Evolutionary conservation across 1,140 invertebrate species (phyloP), one percentile per base, ranked within the genome.

Genomic region (Ips nitidus): DNA sequence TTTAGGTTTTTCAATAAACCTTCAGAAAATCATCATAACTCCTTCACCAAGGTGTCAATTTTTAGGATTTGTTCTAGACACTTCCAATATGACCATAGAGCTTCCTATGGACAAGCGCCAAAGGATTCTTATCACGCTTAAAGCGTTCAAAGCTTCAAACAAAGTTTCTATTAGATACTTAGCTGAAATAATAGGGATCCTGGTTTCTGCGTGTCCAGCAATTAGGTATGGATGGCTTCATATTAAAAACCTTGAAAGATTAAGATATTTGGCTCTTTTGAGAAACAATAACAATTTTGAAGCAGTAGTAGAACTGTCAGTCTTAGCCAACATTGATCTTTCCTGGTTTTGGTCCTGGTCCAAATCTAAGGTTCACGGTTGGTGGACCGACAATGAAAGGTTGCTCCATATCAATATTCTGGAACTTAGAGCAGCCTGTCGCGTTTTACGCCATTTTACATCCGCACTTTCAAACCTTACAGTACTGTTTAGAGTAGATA

Each of bases 351-450:
- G n/a, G n/a, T n/a, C n/a, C n/a, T n/a, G n/a, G n/a, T n/a, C n/a
- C 22, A 22, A 22, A 22, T 22, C 22, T 22, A 22, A 22, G 22
- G 22, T 22, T 22, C 63, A 73, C 55, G 77, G 76, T 37, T 73
- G 70, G 45, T 79, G 75, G 75, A 65, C 38, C 7, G 7, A 57
- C 36, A 8, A 52, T 4, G 75, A 77, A 56, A 43, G 55, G 58
- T 5, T 66, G 38, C 41, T 68, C n/a, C 74, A 77, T 53, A 78
- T 78, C 42, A 78, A 75, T 75, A 71, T 41, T 55, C 63, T 75
- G 37, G 77, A 78, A 67, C 42, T 78, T 4, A 7, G 52, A 50
- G 76, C 76, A 50, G 75, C 71, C 1, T 75, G 71, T 63, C 73
- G 70, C 40, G 76, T 53, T 1, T 41, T 78, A 53, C 74, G 76